Base-by-base conservation (phyloP, 1,140 invertebrate genomes). In the Muscidifurax raptorellus region DNA sequence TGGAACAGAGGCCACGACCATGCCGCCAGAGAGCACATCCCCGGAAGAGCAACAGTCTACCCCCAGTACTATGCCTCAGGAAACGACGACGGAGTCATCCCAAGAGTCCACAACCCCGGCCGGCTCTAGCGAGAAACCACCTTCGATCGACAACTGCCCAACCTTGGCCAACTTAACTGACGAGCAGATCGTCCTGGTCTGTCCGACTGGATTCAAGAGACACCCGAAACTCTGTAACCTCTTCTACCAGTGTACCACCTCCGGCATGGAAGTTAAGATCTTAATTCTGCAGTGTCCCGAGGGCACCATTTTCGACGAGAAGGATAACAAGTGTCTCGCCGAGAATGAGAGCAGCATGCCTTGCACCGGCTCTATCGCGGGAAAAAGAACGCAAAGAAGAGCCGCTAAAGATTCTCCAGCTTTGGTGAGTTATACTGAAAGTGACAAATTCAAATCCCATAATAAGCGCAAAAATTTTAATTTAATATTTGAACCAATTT, bases 171-270 rank as follows among this genome's bases (percentile, higher is more conserved):
- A 93, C 82, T 79, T 93, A 0, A 90, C 92, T 1, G 94, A 95
- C 9, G 95, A 96, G 82, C 96, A 97, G 92, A 93, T 95, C 82
- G 90, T 95, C 9, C 94, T 96, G 72, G 94, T 96, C 6, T 97
- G 97, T 89, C 96, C 96, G 22, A 96, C 96, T 52, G 96, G 96
- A 52, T 97, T 97, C 92, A 94, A 94, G 88, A 94, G 96, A 86
- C 96, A 98, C 94, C 96, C 97, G 0, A 96, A 97, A 90, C 95
- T 96, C 88, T 98, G 97, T 88, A 96, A 97, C 89, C 90, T 96
- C 67, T 97, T 97, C 91, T 97, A 97, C 88, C 96, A 97, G 90
- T 97, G 97, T 89, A 96, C 95, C 22, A 94, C 94, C 83, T 90
- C 94, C 0, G 92, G 95, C 28, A 95, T 95, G 88, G 95, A 97